These are phyloP conservation scores for Catagonus wagneri DNA, from an alignment of 2,113 vertebrate species.

Conservation along the genomic window DNA sequence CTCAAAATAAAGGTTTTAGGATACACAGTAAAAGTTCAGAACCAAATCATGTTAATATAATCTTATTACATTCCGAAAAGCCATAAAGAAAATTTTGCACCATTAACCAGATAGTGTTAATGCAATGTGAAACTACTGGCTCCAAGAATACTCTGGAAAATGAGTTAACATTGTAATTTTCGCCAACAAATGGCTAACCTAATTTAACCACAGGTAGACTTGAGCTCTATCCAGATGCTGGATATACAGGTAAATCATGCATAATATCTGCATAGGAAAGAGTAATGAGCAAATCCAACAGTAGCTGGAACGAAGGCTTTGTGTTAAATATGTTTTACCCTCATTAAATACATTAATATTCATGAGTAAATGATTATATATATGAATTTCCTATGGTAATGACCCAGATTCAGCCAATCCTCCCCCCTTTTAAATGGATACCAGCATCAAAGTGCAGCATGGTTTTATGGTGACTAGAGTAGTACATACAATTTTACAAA, in stretches of 20 bases:
- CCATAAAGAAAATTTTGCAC: background rate
- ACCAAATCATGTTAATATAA: background rate
- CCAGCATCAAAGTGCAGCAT: background rate
- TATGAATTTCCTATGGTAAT: constrained; percentile 66
- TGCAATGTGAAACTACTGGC: background rate
- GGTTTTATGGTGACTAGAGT: background rate
- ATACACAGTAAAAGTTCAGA: background rate
- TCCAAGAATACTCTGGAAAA: background rate
- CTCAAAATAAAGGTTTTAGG: background rate
- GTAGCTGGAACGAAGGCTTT: constrained; percentile 40
- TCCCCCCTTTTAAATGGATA: constrained; percentile 21
- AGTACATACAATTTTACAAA: background rate
- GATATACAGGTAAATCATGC: background rate
- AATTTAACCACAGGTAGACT: background rate
- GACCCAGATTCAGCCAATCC: constrained; percentile 55
- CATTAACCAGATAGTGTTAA: background rate
- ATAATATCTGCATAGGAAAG: background rate
- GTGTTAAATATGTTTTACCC: constrained; percentile 67
- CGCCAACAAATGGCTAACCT: background rate
- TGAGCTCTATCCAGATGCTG: background rate
- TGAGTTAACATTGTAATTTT: background rate
- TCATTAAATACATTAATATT: constrained; percentile 76
- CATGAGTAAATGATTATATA: constrained; percentile 67
- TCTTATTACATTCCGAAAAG: background rate
- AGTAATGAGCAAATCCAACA: constrained; percentile 49